Conservation (phyloP, 2,113 vertebrate genomes). For the Anser brachyrhynchus region DNA sequence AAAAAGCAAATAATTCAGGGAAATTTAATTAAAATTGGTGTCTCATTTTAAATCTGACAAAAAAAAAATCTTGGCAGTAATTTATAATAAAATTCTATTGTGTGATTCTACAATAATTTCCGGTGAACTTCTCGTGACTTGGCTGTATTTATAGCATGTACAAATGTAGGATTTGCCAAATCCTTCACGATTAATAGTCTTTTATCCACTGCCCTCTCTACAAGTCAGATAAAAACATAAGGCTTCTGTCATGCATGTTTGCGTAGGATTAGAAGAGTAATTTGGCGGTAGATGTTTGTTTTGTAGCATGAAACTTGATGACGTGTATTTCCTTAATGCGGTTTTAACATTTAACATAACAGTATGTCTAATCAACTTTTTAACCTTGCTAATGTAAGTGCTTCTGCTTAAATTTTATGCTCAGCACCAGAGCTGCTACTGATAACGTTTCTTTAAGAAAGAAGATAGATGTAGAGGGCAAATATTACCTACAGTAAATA, state of each 20-base stretch:
- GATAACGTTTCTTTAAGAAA: neutral
- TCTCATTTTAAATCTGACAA: neutral
- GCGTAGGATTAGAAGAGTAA: conserved; percentile 16
- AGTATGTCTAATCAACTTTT: neutral
- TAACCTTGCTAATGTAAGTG: neutral
- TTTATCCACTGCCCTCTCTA: conserved; percentile 41
- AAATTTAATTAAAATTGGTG: neutral
- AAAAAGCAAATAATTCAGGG: neutral
- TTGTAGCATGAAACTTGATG: neutral
- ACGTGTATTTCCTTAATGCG: neutral
- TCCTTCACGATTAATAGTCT: conserved; percentile 33
- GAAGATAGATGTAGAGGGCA: neutral
- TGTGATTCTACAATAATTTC: neutral
- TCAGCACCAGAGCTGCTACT: neutral
- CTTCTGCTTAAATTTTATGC: neutral
- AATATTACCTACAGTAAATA: neutral
- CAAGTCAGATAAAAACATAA: conserved; percentile 49
- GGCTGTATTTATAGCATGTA: conserved; percentile 34
- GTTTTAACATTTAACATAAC: neutral
- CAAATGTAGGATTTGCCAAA: conserved; percentile 50
- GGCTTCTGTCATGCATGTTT: conserved; percentile 6
- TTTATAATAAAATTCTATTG: neutral
- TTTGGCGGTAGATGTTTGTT: neutral
- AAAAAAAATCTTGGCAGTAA: neutral
- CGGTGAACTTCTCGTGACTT: neutral